A percentile compares a stretch with the other conserved stretches of the same genome.
Evolutionary conservation across 2,888 invertebrate genomes (phyloP).

Genomic region (Parnassius mnemosyne): DNA sequence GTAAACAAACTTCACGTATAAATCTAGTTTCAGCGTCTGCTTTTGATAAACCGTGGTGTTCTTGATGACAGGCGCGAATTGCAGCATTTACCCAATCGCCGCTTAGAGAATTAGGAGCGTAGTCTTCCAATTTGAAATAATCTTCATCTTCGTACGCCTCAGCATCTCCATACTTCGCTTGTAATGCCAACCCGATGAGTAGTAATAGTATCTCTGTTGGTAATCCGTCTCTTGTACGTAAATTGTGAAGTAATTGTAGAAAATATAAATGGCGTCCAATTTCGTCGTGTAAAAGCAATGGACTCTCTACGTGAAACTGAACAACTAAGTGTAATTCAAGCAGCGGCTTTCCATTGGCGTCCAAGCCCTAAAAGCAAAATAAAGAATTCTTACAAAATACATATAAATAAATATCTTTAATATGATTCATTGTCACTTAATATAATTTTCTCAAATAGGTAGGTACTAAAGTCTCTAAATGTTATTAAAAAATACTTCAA

Average conservation of each 20-base stretch:
- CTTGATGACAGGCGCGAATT: constrained; percentile 89
- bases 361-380: constrained; percentile 85
- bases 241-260: constrained; percentile 95
- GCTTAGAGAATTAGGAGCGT: constrained; percentile 86
- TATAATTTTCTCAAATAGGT: too few relatives aligned
- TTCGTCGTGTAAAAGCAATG: constrained; percentile 93
- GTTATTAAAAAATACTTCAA: constrained; percentile 34
- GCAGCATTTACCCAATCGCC: constrained; percentile 81
- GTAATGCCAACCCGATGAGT: constrained; percentile 93
- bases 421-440: too few relatives aligned
- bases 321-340: constrained; percentile 94
- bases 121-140: constrained; percentile 90
- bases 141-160: constrained; percentile 62
- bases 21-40: constrained; percentile 92
- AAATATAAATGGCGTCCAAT: constrained; percentile 96
- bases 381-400: constrained; percentile 15
- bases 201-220: constrained; percentile 86
- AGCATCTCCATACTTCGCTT: constrained; percentile 94
- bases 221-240: constrained; percentile 83
- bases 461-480: too few relatives aligned
- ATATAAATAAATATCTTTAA: background rate
- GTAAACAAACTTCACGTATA: constrained; percentile 92
- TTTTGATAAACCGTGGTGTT: constrained; percentile 88
- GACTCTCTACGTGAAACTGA: constrained; percentile 96
- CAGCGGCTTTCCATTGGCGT: constrained; percentile 93